phyloP scores from a whole-genome alignment of 2,797 vertebrate species.

The Amphiprion clarkii region DNA sequence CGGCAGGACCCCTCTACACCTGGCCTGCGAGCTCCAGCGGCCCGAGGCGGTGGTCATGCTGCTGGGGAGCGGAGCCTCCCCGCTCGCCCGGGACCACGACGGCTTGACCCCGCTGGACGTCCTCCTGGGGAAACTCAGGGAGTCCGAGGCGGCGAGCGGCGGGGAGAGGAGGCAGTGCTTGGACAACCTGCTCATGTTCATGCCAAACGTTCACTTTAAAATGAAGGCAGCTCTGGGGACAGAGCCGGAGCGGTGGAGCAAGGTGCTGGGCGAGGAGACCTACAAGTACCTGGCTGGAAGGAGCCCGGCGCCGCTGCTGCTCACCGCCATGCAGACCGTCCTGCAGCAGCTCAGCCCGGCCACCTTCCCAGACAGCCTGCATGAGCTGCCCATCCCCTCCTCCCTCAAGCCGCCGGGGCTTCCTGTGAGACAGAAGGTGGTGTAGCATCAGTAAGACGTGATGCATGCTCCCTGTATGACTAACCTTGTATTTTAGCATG shows the following conservation, averaged over 20 bases:
- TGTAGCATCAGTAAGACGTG: conserved; percentile 16
- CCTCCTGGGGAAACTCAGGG: conserved; percentile 87
- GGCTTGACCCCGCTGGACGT: conserved; percentile 89
- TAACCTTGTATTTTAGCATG: conserved; percentile 27
- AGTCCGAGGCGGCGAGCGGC: conserved; percentile 75
- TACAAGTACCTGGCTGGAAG: conserved; percentile 86
- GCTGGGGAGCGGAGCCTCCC: conserved; percentile 88
- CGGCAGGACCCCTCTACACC: conserved; percentile 88
- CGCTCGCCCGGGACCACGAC: conserved; percentile 84
- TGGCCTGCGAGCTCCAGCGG: conserved; percentile 90
- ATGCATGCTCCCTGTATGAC: background rate
- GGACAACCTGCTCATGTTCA: conserved; percentile 90
- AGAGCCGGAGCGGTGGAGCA: conserved; percentile 84
- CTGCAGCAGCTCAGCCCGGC: conserved; percentile 87
- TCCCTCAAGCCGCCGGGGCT: conserved; percentile 87
- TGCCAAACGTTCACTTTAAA: conserved; percentile 85
- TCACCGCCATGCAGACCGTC: conserved; percentile 89
- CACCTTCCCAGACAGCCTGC: conserved; percentile 87
- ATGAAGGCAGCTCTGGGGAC: conserved; percentile 82
- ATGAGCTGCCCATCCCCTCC: conserved; percentile 89
- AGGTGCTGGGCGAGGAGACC: conserved; percentile 87
- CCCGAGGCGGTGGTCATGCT: conserved; percentile 87
- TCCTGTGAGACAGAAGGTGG: conserved; percentile 51
- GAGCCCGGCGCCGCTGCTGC: conserved; percentile 86
- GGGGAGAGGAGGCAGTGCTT: conserved; percentile 86